Conservation (phyloP, 2,888 invertebrate genomes). For the Orthosia gothica region DNA sequence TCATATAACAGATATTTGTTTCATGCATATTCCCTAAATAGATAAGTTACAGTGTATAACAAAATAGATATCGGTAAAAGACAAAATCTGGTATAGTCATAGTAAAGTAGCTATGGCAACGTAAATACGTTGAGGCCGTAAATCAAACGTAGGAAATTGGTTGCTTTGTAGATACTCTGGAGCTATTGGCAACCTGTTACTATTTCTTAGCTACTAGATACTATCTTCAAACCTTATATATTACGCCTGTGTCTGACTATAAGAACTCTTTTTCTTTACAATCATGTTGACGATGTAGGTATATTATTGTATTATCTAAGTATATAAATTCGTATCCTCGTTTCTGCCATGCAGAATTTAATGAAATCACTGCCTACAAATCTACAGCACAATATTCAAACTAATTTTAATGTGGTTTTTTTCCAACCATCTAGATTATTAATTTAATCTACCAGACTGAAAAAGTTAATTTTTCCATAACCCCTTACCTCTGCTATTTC, state of each 20-base stretch:
- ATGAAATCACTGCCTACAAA: too few relatives aligned
- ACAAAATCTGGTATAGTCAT: constrained; percentile 13
- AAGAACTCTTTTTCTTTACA: background rate
- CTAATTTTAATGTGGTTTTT: background rate
- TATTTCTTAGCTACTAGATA: constrained; percentile 24
- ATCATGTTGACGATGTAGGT: background rate
- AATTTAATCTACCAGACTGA: background rate
- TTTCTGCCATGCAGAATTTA: too few relatives aligned
- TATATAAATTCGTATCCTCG: background rate
- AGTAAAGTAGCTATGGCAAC: constrained; percentile 12
- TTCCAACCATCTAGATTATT: background rate
- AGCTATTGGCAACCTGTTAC: constrained; percentile 43
- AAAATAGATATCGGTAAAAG: background rate
- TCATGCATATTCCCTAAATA: background rate
- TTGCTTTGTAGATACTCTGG: constrained; percentile 45
- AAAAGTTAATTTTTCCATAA: background rate
- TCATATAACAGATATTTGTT: too few relatives aligned
- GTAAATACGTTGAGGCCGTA: constrained; percentile 8
- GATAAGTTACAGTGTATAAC: background rate
- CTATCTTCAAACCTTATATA: constrained; percentile 19
- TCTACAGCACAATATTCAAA: too few relatives aligned
- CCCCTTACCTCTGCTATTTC: background rate
- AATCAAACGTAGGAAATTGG: constrained; percentile 45
- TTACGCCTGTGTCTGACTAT: background rate
- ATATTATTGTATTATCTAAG: too few relatives aligned